Base-by-base conservation (phyloP, 2,888 invertebrate genomes). In the Thyatira batis region DNA sequence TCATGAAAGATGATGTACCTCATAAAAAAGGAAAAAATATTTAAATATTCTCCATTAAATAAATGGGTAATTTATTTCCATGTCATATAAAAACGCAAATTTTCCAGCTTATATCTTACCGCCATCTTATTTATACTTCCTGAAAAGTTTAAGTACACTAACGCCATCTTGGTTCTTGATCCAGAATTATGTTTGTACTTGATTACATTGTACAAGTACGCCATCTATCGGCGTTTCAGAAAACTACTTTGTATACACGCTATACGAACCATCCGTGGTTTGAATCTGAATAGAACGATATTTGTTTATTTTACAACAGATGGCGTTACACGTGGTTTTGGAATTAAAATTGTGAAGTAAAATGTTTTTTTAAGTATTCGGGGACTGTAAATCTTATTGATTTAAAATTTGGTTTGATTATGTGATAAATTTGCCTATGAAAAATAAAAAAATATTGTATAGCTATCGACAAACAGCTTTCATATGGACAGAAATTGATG, bases 211-310 rank as follows among this genome's bases (percentile, higher is more conserved):
- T 9, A 13, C 8, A 25, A 1, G 9, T 46, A n/a, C 23, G 13
- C 25, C 13, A 46, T 46, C 51, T 43, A 48, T 48, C 45, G 45
- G 25, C 50, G 23, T 39, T 17, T 17, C 1, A 39, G 6, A 39
- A 39, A 17, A 39, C 39, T 39, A 39, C 17, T 17, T 39, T 8
- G 33, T 17, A 6, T 8, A 39, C n/a, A 39, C 13, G 6, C 23
- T 23, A 5, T n/a, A n/a, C n/a, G 4, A 17, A 17, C 1, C 33
- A 33, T 4, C 33, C n/a, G 39, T 17, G 17, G 50, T 46, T 55
- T 53, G 50, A 50, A 48, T 51, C 30, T 39, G 54, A 55, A 57
- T 53, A 53, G n/a, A 6, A 13, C 0, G 4, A 8, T n/a, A 23
- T 4, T 25, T 5, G n/a, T 13, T 46, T 11, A 46, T 25, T 45